These are phyloP conservation scores for Kryptopterus vitreolus DNA, from an alignment of 2,797 vertebrate genomes.

Conservation along the genomic window DNA sequence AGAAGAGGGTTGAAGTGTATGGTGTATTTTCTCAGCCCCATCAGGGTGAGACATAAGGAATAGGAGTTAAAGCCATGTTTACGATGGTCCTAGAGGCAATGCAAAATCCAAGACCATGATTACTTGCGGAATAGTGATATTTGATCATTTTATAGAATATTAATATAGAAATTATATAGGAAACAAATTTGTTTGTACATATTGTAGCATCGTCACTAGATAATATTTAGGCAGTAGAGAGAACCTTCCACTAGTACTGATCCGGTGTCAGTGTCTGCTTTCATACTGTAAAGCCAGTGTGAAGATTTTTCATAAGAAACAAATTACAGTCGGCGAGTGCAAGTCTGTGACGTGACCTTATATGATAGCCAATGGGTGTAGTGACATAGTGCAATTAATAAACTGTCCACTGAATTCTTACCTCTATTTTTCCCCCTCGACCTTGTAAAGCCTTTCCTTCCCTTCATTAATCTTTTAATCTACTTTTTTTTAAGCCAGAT, in stretches of 20 bases:
- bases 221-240: neutral
- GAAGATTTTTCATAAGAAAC: neutral
- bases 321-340: neutral
- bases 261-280: neutral
- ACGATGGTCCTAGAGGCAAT: neutral
- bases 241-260: neutral
- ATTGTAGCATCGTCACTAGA: neutral
- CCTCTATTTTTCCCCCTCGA: neutral
- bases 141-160: no score
- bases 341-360: neutral
- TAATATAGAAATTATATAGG: no score
- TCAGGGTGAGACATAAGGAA: neutral
- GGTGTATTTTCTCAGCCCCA: neutral
- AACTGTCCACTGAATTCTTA: neutral
- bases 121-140: no score
- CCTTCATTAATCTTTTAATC: constrained; percentile 53
- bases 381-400: neutral
- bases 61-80: neutral
- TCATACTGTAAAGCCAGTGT: neutral
- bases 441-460: neutral
- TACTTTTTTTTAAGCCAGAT: neutral
- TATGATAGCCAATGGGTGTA: neutral
- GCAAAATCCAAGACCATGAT: neutral
- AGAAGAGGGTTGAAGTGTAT: neutral
- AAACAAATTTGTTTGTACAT: no score